phyloP scores from a whole-genome alignment of 2,888 invertebrate genomes.

The Cantharis flavilabris region DNA sequence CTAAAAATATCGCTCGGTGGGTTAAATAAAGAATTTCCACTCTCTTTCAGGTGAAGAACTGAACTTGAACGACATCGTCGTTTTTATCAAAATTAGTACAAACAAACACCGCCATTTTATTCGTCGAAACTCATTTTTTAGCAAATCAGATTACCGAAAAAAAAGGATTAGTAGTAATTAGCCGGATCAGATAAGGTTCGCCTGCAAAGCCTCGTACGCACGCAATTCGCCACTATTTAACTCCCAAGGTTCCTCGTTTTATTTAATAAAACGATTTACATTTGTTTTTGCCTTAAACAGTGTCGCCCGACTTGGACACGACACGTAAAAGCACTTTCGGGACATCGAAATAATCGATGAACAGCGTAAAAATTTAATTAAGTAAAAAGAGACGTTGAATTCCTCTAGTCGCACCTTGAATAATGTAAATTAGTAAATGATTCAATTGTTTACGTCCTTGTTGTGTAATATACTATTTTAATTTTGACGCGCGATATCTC shows the following conservation, averaged over 20 bases:
- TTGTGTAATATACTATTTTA: too few species aligned
- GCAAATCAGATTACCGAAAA: conserved; percentile 17
- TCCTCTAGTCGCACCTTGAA: too few species aligned
- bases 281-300: background rate
- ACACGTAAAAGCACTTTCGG: background rate
- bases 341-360: background rate
- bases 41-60: background rate
- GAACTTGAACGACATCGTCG: background rate
- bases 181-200: conserved; percentile 23
- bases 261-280: background rate
- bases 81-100: too few species aligned
- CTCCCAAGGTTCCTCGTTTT: background rate
- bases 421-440: too few species aligned
- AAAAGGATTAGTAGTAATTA: conserved; percentile 23
- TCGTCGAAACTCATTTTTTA: background rate
- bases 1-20: background rate
- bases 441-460: too few species aligned
- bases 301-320: background rate
- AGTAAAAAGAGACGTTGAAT: too few species aligned
- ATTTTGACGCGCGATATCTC: background rate
- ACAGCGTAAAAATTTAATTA: too few species aligned
- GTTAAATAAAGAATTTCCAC: background rate
- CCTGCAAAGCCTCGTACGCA: conserved; percentile 25
- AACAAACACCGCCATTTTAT: background rate
- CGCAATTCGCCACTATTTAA: conserved; percentile 21